Evolutionary conservation across 2,797 vertebrate genomes (phyloP), one percentile per base, ranked within the genome.

Genomic region (Moxostoma hubbsi): DNA sequence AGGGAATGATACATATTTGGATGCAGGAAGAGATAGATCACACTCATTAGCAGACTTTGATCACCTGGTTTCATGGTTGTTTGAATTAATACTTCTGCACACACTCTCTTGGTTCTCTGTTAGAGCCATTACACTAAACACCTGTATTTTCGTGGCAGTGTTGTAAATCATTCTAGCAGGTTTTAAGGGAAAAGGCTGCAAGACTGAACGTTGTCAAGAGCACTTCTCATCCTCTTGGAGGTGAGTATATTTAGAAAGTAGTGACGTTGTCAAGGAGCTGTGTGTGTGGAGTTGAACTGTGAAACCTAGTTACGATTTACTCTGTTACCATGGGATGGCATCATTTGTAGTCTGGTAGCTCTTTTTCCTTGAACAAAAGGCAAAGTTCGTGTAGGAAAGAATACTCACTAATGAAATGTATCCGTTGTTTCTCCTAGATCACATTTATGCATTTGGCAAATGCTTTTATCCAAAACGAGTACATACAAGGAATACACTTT

Each of bases 161-260:
- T 66, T 61, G 55, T 59, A 67, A 71, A 71, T 81, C 61, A 57
- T 58, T 24, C n/a, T 50, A 47, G 58, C 65, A 57, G 53, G 50
- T 71, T 69, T 24, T 11, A 18, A 57, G 45, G 66, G 7, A 3
- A 58, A 57, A 50, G 46, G 69, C 46, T 47, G 43, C 45, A 13
- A 61, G 47, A 43, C 54, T 43, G 54, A 59, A 13, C 10, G 24
- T 36, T 77, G 57, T 78, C 51, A 78, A 78, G 45, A 71, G 51
- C 67, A 71, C 67, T 46, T 77, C 49, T 65, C 16, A 57, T 61
- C 15, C 45, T 76, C 36, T 64, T 76, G 11, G 47, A 70, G n/a
- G 24, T 24, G 61, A 58, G 61, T 76, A 76, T 71, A 70, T 75
- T 81, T 76, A 71, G 73, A 71, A 65, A 49, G 36, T 3, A 43